Evolutionary conservation across 2,113 vertebrate species (phyloP).

Genomic region (Indicator indicator): DNA sequence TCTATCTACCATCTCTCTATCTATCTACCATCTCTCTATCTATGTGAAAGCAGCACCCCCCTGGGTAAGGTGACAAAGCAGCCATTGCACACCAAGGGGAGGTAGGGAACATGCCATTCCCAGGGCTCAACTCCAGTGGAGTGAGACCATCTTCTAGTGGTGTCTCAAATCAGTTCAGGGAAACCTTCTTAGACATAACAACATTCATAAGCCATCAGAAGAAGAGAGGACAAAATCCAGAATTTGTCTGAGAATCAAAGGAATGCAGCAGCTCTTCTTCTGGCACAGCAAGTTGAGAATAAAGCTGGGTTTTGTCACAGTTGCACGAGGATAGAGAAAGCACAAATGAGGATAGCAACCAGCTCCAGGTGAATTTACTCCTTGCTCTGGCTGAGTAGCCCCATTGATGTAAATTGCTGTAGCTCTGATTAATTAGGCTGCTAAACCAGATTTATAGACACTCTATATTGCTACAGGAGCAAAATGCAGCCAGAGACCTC

Average conservation of each 20-base stretch:
- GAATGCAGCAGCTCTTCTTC: not conserved
- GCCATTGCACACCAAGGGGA: not conserved
- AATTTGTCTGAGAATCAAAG: not conserved
- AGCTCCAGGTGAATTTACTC: not conserved
- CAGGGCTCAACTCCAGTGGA: not conserved
- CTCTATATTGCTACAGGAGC: not conserved
- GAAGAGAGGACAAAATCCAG: not conserved
- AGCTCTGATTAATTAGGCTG: constrained; percentile 31
- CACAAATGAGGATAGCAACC: not conserved
- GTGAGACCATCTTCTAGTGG: not conserved
- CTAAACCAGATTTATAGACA: constrained; percentile 9
- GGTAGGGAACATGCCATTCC: not conserved
- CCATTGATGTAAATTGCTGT: constrained; percentile 26
- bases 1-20: too few species aligned
- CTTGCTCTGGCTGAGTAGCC: not conserved
- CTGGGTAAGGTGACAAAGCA: not conserved
- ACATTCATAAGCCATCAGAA: not conserved
- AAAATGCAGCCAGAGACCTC: not conserved
- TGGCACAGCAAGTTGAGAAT: fast-evolving
- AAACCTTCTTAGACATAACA: not conserved
- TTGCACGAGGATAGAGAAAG: not conserved
- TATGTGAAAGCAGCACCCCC: not conserved
- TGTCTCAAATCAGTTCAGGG: not conserved
- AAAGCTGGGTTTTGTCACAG: not conserved
- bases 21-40: too few species aligned